Base-by-base conservation (phyloP, 2,888 invertebrate species). In the Timandra comae region DNA sequence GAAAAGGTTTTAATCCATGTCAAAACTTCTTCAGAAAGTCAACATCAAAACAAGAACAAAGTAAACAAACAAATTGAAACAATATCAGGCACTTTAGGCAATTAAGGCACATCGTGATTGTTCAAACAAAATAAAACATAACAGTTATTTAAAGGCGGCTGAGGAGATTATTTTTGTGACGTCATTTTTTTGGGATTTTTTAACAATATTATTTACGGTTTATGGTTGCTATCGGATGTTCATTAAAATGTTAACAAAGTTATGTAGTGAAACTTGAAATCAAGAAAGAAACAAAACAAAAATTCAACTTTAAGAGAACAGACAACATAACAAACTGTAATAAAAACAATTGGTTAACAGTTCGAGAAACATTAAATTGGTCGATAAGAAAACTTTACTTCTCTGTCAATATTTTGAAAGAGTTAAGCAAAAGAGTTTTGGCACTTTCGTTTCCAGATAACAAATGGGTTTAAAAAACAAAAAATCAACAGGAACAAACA, bases 51-150 rank as follows among this genome's bases (percentile, higher is more conserved):
- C 41, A 47, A 50, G n/a, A 46, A 38, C 44, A 40, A 47, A 44
- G 35, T 43, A 46, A 39, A 48, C 41, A 50, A 56, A 47, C 29
- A 46, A 44, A 32, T 49, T 49, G 52, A 61, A 63, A 66, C 54
- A 61, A 61, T 40, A 41, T 58, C 56, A 73, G 77, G 78, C 77
- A 77, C 73, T 64, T 62, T 29, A 47, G 57, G 60, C 41, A 37
- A 39, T 52, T 75, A 82, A 82, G 84, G 84, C 81, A 84, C 84
- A 48, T 63, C 43, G 74, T 69, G 70, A 68, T 63, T 56, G 53
- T 64, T 63, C 35, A 52, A 40, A 30, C 16, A 23, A 16, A 35
- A 34, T 27, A 27, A 25, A 46, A 33, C 32, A 27, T 13, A 32
- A 35, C 11, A 26, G 12, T 26, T 33, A 36, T 31, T 6, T 23